These are phyloP conservation scores for Drosophila parvula DNA, from an alignment of 1,140 invertebrate species.

Conservation along the genomic window DNA sequence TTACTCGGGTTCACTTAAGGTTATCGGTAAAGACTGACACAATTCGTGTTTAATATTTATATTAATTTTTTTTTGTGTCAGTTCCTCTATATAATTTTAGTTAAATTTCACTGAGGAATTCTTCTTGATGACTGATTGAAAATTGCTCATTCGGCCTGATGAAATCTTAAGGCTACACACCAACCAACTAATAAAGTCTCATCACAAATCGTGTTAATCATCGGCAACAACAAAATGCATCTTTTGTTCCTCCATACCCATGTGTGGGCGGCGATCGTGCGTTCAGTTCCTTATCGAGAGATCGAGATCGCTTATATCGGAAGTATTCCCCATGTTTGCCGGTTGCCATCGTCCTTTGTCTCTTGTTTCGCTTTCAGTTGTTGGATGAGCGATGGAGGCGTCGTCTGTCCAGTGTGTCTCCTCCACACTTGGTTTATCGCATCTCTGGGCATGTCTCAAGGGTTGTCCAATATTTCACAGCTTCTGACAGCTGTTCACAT, in stretches of 20 bases:
- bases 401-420: slow-evolving; percentile 8
- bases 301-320: slow-evolving; percentile 33
- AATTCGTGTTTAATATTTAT: too few species aligned
- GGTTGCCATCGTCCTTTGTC: slow-evolving; percentile 23
- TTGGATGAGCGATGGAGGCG: slow-evolving; percentile 33
- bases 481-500: slow-evolving; percentile 40
- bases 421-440: slow-evolving; percentile 27
- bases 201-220: slow-evolving; percentile 20
- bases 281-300: not conserved
- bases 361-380: slow-evolving; percentile 27
- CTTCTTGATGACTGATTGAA: not conserved
- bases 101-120: not conserved
- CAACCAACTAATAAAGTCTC: not conserved
- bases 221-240: not conserved
- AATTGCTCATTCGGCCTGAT: not conserved
- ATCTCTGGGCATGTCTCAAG: slow-evolving; percentile 18
- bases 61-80: too few species aligned
- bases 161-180: not conserved
- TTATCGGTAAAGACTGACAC: too few species aligned
- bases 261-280: slow-evolving; percentile 25
- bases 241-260: slow-evolving; percentile 8
- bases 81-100: not conserved
- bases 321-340: slow-evolving; percentile 37
- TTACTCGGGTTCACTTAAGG: too few species aligned
- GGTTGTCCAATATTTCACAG: slow-evolving; percentile 46